phyloP scores from a whole-genome alignment of 2,113 vertebrate species.

The Mastomys coucha region DNA sequence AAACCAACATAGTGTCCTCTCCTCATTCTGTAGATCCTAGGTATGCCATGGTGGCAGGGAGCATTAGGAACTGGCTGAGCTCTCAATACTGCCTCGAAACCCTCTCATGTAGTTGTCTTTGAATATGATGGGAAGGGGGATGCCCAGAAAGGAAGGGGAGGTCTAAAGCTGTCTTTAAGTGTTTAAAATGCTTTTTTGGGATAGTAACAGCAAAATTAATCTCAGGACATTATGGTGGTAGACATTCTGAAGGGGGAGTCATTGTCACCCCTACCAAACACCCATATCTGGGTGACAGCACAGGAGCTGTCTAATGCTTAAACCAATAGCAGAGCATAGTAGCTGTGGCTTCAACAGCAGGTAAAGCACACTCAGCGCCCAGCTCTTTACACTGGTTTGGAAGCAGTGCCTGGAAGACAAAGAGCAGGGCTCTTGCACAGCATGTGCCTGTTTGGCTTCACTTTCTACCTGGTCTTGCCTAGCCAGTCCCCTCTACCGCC shows the following conservation, averaged over 20 bases:
- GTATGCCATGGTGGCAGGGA: neutral
- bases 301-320: neutral
- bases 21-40: neutral
- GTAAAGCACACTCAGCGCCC: neutral
- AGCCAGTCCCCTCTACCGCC: too few relatives aligned
- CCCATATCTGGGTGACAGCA: neutral
- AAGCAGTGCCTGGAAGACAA: neutral
- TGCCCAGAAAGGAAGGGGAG: neutral
- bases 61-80: rapidly evolving
- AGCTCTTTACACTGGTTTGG: neutral
- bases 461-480: neutral
- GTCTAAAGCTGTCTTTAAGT: neutral
- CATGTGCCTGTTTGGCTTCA: neutral
- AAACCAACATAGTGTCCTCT: neutral
- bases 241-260: neutral
- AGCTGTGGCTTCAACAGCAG: neutral
- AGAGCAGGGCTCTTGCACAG: neutral
- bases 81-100: neutral
- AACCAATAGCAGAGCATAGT: neutral
- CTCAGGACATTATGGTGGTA: neutral
- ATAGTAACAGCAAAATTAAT: neutral
- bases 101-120: neutral
- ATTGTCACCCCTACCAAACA: neutral
- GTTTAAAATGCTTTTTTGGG: neutral
- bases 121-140: neutral